Conservation (phyloP, 2,113 vertebrate genomes). For the Uria aalge region DNA sequence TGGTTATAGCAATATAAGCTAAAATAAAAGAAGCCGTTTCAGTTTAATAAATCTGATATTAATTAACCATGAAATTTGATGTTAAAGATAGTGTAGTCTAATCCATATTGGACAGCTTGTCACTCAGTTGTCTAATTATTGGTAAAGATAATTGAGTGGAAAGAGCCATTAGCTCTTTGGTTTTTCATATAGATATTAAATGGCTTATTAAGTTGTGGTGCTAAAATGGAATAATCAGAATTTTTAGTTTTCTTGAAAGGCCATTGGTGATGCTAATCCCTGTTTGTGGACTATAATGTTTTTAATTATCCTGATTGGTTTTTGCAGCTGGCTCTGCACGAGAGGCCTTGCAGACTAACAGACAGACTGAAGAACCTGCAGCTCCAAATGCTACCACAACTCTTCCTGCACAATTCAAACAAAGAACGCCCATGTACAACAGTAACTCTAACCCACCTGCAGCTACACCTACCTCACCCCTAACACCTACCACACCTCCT, state of each 20-base stretch:
- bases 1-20: not conserved
- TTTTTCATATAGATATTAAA: not conserved
- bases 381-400: slow-evolving; percentile 70
- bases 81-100: not conserved
- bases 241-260: not conserved
- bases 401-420: slow-evolving; percentile 91
- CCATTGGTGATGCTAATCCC: not conserved
- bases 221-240: not conserved
- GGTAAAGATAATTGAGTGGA: not conserved
- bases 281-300: not conserved
- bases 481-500: slow-evolving; percentile 84
- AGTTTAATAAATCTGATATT: not conserved
- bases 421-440: slow-evolving; percentile 94
- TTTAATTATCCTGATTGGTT: not conserved
- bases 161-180: not conserved
- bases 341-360: slow-evolving; percentile 85
- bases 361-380: slow-evolving; percentile 86
- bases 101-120: not conserved
- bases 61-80: not conserved
- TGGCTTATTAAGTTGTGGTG: not conserved
- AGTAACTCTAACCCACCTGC: slow-evolving; percentile 81
- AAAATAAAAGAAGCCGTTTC: not conserved
- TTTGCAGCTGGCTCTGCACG: slow-evolving; percentile 81
- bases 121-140: not conserved
- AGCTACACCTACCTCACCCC: slow-evolving; percentile 83